These are phyloP conservation scores for Brevimyrus niger DNA, from an alignment of 2,113 vertebrate genomes.

Conservation along the genomic window DNA sequence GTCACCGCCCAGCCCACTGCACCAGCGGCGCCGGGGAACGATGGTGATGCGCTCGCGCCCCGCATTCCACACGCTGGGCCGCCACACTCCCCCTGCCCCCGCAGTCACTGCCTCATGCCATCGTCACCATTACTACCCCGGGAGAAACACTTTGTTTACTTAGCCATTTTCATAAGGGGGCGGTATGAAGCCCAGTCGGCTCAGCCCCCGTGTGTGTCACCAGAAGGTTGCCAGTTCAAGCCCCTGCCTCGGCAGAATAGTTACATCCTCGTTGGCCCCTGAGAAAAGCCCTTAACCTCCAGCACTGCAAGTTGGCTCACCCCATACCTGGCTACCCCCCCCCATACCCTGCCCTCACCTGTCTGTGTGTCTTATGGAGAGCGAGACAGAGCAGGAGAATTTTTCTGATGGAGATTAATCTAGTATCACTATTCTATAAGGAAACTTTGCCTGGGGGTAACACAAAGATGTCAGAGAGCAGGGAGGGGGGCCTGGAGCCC, in stretches of 20 bases:
- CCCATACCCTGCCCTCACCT: background rate
- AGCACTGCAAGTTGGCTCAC: background rate
- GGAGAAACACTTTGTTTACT: too few species aligned
- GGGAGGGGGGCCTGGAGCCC: background rate
- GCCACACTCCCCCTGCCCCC: conserved; percentile 17
- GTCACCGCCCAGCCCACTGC: conserved; percentile 42
- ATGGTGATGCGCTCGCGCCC: conserved; percentile 42
- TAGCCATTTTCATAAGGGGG: background rate
- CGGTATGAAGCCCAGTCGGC: background rate
- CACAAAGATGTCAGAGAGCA: background rate
- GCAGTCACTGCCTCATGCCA: background rate
- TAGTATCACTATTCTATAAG: background rate
- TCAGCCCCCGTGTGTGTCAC: background rate
- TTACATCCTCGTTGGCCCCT: background rate
- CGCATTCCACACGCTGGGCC: conserved; percentile 49
- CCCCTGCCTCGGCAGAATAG: background rate
- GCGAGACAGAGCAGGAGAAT: background rate
- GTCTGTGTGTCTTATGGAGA: background rate
- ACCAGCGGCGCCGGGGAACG: conserved; percentile 41
- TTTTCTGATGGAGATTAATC: background rate
- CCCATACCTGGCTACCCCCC: background rate
- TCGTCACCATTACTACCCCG: background rate
- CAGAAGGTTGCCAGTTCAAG: background rate
- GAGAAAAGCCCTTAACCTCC: background rate
- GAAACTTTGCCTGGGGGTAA: background rate